phyloP scores from a whole-genome alignment of 1,140 invertebrate species.

The Drosophila simulans region DNA sequence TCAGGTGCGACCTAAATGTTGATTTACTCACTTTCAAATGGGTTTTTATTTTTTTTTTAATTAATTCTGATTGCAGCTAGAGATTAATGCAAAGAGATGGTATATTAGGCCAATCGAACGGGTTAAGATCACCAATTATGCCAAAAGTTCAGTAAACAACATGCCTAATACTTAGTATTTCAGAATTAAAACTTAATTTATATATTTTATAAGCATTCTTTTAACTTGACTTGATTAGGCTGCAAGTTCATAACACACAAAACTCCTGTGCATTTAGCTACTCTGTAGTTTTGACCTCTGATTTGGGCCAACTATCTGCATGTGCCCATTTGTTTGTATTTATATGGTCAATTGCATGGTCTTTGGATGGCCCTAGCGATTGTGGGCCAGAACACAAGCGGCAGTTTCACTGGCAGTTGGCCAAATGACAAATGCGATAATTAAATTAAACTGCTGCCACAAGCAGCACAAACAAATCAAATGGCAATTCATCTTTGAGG shows the following conservation, averaged over 20 bases:
- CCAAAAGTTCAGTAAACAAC: no score
- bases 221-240: not conserved
- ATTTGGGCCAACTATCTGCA: constrained; percentile 3
- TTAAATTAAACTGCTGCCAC: constrained; percentile 84
- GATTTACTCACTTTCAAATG: constrained; percentile 22
- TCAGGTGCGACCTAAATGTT: constrained; percentile 49
- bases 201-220: not conserved
- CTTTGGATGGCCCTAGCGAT: constrained; percentile 13
- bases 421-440: constrained; percentile 84
- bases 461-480: constrained; percentile 83
- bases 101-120: not conserved
- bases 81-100: not conserved
- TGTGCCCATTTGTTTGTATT: constrained; percentile 8
- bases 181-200: not conserved
- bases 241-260: no score
- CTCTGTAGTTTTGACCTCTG: constrained; percentile 14
- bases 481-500: constrained; percentile 81
- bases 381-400: constrained; percentile 8
- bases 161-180: no score
- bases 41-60: not conserved
- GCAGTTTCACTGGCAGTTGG: constrained; percentile 65
- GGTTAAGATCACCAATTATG: no score
- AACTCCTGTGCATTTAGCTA: constrained; percentile 9
- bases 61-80: constrained; percentile 10
- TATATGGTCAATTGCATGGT: constrained; percentile 49